Base-by-base conservation (phyloP, 2,797 vertebrate species). In the Sebastes ruberrimus region DNA sequence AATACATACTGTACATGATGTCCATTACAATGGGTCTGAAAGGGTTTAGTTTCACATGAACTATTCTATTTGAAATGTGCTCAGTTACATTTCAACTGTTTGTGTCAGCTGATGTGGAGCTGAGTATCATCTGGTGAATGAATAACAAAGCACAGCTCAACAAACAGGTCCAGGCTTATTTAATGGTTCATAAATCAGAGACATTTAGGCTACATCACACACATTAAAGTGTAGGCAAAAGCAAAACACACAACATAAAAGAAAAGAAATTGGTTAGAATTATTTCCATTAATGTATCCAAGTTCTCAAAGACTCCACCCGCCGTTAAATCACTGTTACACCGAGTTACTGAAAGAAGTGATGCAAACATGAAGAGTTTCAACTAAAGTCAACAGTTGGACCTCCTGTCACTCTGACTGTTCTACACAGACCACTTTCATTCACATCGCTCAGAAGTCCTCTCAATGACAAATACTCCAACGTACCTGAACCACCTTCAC, bases 101-200 rank as follows among this genome's bases (percentile, higher is more conserved):
- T 3, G 6, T 27, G n/a, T 55, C 52, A 57, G 16, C 25, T 25
- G 25, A 28, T 52, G 3, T 23, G 57, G 28, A 7, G 23, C 16
- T 42, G 14, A 42, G 14, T 42, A 42, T 33, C 71, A 55, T 49
- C 72, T 71, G 25, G 33, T 83, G 73, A 52, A 10, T 23, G 22
- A 59, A 59, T 38, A 38, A 27, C 6, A 57, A 67, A 35, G 4
- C 25, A 70, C 32, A 66, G 27, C 7, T 33, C 25, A 4, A 7
- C 7, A 27, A 18, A 22, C 10, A 68, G 30, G 30, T 71, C n/a
- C 14, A 67, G 16, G 22, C 3, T 75, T 52, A 52, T 81, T 78
- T 75, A 78, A 71, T 70, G 32, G 52, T 80, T 60, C 60, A 55
- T 61, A 62, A 13, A 81, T 52, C 55, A 66, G 55, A 70, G 10